These are phyloP conservation scores for Pheucticus melanocephalus DNA, from an alignment of 2,113 vertebrate species.

Conservation along the genomic window DNA sequence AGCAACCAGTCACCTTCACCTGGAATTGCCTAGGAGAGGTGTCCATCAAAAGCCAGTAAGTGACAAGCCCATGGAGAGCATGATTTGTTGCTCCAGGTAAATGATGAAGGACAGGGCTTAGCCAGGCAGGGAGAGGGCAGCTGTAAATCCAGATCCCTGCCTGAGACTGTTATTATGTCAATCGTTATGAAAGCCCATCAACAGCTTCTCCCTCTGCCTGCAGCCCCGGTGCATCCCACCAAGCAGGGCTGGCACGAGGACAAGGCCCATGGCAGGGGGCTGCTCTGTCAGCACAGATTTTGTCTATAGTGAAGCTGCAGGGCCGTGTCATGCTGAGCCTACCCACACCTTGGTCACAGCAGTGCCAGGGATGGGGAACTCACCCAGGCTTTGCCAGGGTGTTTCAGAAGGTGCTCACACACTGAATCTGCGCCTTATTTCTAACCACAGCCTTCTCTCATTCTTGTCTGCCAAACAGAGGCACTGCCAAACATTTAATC, in stretches of 20 bases:
- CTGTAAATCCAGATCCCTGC: not conserved
- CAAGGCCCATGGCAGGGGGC: not conserved
- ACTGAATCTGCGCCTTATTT: not conserved
- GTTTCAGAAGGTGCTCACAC: not conserved
- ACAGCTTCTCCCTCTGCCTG: not conserved
- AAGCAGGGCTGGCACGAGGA: not conserved
- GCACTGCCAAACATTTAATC: constrained; percentile 26
- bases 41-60: not conserved
- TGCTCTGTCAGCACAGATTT: not conserved
- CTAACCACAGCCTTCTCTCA: not conserved
- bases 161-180: not conserved
- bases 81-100: not conserved
- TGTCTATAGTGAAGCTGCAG: not conserved
- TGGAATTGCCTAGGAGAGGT: not conserved
- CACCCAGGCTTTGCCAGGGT: not conserved
- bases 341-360: not conserved
- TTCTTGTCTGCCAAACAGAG: not conserved
- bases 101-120: not conserved
- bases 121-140: not conserved
- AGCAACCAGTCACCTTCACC: not conserved
- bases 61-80: not conserved
- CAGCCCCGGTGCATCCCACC: accelerated
- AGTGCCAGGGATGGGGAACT: not conserved
- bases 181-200: not conserved
- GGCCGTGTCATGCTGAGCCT: not conserved